Evolutionary conservation across 2,797 vertebrate genomes (phyloP).

Genomic region (Enteromius thamalakanensis): DNA sequence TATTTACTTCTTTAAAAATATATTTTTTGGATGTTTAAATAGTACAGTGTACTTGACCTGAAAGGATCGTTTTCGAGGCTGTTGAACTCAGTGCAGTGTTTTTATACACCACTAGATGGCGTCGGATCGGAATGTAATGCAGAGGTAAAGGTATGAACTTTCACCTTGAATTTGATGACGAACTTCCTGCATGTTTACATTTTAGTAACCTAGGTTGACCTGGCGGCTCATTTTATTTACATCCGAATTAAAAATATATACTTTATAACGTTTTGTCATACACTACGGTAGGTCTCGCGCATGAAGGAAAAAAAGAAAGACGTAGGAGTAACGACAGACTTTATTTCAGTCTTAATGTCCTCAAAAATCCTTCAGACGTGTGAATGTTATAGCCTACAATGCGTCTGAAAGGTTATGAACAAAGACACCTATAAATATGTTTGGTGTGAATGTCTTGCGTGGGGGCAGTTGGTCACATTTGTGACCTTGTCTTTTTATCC

Average conservation of each 20-base stretch:
- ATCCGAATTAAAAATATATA: background rate
- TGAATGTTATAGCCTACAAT: background rate
- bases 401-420: background rate
- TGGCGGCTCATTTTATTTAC: background rate
- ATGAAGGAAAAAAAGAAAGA: background rate
- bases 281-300: background rate
- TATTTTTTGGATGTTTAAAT: background rate
- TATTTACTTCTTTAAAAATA: background rate
- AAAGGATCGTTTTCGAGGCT: background rate
- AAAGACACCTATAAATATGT: conserved; percentile 6
- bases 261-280: background rate
- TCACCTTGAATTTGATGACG: conserved; percentile 52
- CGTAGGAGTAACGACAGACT: background rate
- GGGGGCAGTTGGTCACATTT: conserved; percentile 1
- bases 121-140: background rate
- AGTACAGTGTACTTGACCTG: background rate
- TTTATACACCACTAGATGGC: conserved; percentile 24
- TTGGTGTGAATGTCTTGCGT: background rate
- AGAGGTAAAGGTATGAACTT: conserved; percentile 46
- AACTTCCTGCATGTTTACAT: conserved; percentile 46
- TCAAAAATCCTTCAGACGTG: background rate
- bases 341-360: background rate
- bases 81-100: background rate
- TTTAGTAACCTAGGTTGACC: conserved; percentile 5
- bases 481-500: conserved; percentile 16